Base-by-base conservation (phyloP, 2,797 vertebrate species). In the Tenualosa thibaudeaui region DNA sequence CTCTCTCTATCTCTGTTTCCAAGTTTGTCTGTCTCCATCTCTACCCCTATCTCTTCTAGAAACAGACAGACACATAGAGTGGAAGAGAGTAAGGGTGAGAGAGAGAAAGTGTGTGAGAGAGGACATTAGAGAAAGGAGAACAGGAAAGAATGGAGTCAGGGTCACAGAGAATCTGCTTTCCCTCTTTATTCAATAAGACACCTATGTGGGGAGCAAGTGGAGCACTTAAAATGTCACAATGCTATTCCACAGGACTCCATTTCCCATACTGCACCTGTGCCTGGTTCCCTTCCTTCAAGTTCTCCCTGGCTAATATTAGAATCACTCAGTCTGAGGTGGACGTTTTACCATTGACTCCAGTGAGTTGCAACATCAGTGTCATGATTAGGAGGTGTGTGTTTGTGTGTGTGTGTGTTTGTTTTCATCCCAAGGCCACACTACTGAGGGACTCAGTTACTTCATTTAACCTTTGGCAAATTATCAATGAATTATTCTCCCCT, bases 41-140 rank as follows among this genome's bases (percentile, higher is more conserved):
- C 31, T 71, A 12, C 26, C 65, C 26, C 65, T 40, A 2, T 13
- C 65, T 13, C 68, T 17, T 5, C 3, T 5, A 83, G 46, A 43
- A 43, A 71, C 26, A 56, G 1, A 78, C 6, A 54, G 71, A 50
- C 37, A 49, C 17, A 51, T 15, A 68, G 43, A 85, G 49, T 82
- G 58, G 31, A 26, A 83, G 53, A 68, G 31, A 71, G 24, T 78
- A 15, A 78, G 37, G 50, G 83, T 10, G 51, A 82, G 83, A 86
- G 84, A 86, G 82, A 81, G 46, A 26, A 40, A 31, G 15, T 12
- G 37, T 53, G 86, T 43, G 56, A 62, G 62, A 86, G 65, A 60
- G 83, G 40, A n/a, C 85, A 68, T 68, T 54, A 78, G 71, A 84
- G 6, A 5, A 51, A 84, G 56, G 17, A 53, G 37, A 26, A 83